Conservation (phyloP, 2,888 invertebrate genomes). For the Arge pagana region DNA sequence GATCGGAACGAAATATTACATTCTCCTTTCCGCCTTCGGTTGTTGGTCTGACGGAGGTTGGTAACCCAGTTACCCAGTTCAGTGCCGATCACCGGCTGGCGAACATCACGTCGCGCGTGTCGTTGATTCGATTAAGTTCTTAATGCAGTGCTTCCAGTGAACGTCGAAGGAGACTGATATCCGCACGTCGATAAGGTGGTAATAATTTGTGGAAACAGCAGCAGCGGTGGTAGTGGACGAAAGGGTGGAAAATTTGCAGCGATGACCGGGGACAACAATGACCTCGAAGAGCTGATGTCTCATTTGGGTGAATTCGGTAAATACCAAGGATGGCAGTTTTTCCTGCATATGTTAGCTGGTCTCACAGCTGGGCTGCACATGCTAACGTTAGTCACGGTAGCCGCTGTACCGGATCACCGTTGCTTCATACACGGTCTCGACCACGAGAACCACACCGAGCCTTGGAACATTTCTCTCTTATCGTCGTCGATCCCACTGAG, state of each 20-base stretch:
- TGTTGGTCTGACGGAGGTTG: slow-evolving; percentile 27
- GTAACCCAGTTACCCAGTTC: slow-evolving; percentile 35
- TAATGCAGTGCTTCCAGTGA: not conserved
- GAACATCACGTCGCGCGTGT: slow-evolving; percentile 15
- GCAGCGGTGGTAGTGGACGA: not conserved
- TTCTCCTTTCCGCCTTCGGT: slow-evolving; percentile 17
- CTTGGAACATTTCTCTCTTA: slow-evolving; percentile 5
- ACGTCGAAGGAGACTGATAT: slow-evolving; percentile 8
- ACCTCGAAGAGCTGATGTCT: slow-evolving; percentile 50
- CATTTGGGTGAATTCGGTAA: slow-evolving; percentile 76
- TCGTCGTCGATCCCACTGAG: slow-evolving; percentile 1
- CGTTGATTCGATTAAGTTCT: slow-evolving; percentile 1
- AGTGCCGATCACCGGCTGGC: slow-evolving; percentile 14
- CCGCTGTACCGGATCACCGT: slow-evolving; percentile 76
- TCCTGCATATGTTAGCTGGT: slow-evolving; percentile 76
- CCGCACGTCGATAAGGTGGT: slow-evolving; percentile 5
- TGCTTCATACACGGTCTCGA: slow-evolving; percentile 40
- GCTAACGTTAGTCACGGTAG: slow-evolving; percentile 79
- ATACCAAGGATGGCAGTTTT: slow-evolving; percentile 79
- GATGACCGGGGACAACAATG: slow-evolving; percentile 44
- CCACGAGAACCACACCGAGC: slow-evolving; percentile 1
- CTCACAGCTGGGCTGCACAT: slow-evolving; percentile 82
- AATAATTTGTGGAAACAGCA: not conserved
- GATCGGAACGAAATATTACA: slow-evolving; percentile 4
- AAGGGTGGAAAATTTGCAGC: not conserved